Percentiles rank a stretch among this genome's conserved stretches.
Evolutionary conservation across 2,113 vertebrate species (phyloP).

Genomic region (Lamprologus callipterus): DNA sequence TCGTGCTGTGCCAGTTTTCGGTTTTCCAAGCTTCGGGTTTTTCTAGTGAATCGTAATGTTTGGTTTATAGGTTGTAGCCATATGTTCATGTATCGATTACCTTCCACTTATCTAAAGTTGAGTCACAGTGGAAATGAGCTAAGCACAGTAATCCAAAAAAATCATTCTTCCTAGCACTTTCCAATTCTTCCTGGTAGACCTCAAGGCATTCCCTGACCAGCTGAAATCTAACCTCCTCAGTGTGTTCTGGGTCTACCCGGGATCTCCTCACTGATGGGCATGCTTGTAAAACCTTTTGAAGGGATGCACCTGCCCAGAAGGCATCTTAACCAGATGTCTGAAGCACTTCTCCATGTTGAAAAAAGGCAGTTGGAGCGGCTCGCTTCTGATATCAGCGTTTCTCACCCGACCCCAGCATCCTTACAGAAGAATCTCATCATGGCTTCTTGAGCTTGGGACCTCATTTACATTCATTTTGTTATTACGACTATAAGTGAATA

Average conservation of each 20-base stretch:
- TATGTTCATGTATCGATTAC: not conserved
- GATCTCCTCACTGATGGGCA: not conserved
- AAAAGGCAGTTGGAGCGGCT: not conserved
- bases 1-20: accelerated
- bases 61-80: not conserved
- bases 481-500: not conserved
- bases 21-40: not conserved
- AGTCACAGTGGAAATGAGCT: not conserved
- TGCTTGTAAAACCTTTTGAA: not conserved
- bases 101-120: not conserved
- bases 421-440: not conserved
- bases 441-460: not conserved
- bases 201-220: not conserved
- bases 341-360: not conserved
- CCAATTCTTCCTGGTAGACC: not conserved
- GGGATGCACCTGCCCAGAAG: not conserved
- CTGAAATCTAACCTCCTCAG: not conserved
- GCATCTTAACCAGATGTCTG: not conserved
- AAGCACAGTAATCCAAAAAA: not conserved
- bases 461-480: not conserved
- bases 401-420: not conserved
- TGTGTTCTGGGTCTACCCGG: not conserved
- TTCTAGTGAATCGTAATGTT: not conserved
- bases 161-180: not conserved
- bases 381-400: not conserved